phyloP scores from a whole-genome alignment of 1,140 invertebrate genomes.

The Neelides sp. region DNA sequence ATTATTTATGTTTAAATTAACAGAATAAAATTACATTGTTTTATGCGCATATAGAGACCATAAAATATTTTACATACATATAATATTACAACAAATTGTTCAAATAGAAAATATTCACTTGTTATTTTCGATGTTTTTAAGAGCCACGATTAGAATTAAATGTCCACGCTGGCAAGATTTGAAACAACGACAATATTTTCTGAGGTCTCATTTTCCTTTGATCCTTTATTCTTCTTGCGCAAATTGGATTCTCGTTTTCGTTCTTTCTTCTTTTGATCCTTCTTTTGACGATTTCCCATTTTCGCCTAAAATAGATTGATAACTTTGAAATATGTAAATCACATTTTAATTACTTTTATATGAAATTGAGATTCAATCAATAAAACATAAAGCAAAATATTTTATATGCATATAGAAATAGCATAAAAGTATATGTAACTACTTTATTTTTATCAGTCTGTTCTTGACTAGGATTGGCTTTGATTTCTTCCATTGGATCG shows the following conservation, averaged over 20 bases:
- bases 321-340: too few relatives aligned
- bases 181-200: constrained; percentile 11
- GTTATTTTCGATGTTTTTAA: neutral
- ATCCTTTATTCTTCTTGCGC: constrained; percentile 11
- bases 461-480: too few relatives aligned
- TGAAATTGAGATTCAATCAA: neutral
- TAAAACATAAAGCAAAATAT: neutral
- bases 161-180: constrained; percentile 3
- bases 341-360: neutral
- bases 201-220: neutral
- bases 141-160: constrained; percentile 1
- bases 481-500: too few relatives aligned
- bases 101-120: neutral
- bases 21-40: neutral
- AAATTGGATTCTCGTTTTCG: constrained; percentile 19
- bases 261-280: constrained; percentile 28
- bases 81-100: neutral
- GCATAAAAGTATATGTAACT: too few relatives aligned
- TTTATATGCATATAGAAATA: neutral
- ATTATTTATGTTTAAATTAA: neutral
- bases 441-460: too few relatives aligned
- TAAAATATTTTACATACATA: neutral
- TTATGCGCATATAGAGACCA: neutral
- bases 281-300: constrained; percentile 19
- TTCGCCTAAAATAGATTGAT: too few relatives aligned